These are phyloP conservation scores for Yponomeuta sedellus DNA, from an alignment of 2,888 invertebrate species.

Conservation along the genomic window DNA sequence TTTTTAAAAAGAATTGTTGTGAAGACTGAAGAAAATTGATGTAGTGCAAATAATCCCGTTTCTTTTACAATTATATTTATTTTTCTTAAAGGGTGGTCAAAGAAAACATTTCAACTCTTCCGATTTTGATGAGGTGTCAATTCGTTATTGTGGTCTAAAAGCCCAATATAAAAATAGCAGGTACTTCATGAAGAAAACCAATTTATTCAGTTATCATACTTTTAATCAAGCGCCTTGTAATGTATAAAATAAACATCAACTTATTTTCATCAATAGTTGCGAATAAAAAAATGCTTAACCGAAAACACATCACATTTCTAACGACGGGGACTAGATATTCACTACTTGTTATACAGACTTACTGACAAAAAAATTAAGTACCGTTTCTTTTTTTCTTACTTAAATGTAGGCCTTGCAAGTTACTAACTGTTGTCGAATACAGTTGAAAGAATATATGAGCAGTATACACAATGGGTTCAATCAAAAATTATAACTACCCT, in stretches of 20 bases:
- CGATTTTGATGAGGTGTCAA: no score
- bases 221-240: conserved; percentile 6
- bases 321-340: conserved; percentile 27
- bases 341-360: conserved; percentile 26
- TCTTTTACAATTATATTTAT: no score
- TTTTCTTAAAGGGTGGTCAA: no score
- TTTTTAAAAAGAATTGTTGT: no score
- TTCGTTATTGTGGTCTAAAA: no score
- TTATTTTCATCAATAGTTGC: neutral
- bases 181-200: neutral
- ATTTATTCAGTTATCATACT: conserved; percentile 4
- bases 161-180: neutral
- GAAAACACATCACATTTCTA: conserved; percentile 37
- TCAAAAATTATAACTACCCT: conserved; percentile 19
- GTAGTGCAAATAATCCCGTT: no score
- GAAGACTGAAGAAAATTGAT: no score
- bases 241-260: neutral
- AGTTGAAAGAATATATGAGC: no score
- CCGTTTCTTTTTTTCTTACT: neutral
- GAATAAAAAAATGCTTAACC: neutral
- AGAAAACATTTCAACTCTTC: no score
- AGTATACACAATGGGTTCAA: neutral
- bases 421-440: neutral
- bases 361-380: conserved; percentile 24
- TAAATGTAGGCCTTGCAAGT: conserved; percentile 13